A percentile compares a stretch with the other conserved stretches of the same genome.
Evolutionary conservation across 2,888 invertebrate genomes (phyloP).

Genomic region (Tinea trinotella): DNA sequence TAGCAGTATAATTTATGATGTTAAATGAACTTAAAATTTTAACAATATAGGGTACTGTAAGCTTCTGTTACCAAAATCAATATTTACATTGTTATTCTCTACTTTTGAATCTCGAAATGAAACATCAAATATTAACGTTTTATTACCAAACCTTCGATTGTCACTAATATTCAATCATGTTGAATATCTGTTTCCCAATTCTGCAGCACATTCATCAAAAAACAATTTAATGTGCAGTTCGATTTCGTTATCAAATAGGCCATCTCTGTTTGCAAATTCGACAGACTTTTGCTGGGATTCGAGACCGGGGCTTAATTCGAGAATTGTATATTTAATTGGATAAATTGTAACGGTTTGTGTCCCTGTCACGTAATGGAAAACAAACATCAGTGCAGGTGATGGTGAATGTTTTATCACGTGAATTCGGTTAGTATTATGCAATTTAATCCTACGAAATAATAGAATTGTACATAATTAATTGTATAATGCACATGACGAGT

Average conservation of each 20-base stretch:
- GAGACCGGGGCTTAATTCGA: background rate
- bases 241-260: background rate
- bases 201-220: background rate
- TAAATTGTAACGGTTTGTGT: background rate
- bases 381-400: constrained; percentile 12
- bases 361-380: constrained; percentile 15
- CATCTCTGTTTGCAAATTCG: background rate
- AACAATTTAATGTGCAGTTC: background rate
- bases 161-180: constrained; percentile 13
- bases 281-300: background rate
- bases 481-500: too few relatives aligned
- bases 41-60: too few relatives aligned
- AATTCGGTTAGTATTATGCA: constrained; percentile 11
- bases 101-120: constrained; percentile 3
- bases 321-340: background rate
- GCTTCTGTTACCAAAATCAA: background rate
- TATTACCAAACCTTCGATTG: background rate
- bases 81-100: background rate
- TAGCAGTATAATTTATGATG: too few relatives aligned
- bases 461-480: background rate
- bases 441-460: constrained; percentile 2
- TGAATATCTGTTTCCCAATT: constrained; percentile 9
- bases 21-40: too few relatives aligned
- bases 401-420: constrained; percentile 18
- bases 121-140: constrained; percentile 10